These are phyloP conservation scores for Rana temporaria DNA, from an alignment of 2,113 vertebrate species.

Conservation along the genomic window DNA sequence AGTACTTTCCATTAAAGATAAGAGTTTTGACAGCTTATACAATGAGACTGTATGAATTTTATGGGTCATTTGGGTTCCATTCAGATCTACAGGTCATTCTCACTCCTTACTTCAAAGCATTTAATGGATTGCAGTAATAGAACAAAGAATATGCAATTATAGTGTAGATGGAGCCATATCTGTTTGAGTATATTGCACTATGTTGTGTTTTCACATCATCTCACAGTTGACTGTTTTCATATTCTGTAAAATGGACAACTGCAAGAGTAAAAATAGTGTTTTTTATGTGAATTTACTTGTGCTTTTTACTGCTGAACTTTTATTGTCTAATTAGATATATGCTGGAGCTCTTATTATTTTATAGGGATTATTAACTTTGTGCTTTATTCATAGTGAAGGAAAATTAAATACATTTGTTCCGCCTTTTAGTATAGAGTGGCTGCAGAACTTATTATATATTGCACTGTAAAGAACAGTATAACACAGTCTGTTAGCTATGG, in stretches of 20 bases:
- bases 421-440: no score
- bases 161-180: slow-evolving; percentile 70
- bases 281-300: not conserved
- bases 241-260: slow-evolving; percentile 9
- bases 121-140: slow-evolving; percentile 81
- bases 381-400: not conserved
- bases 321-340: no score
- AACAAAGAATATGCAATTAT: slow-evolving; percentile 73
- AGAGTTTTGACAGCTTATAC: slow-evolving; percentile 71
- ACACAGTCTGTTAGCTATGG: no score
- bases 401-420: not conserved
- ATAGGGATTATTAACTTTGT: not conserved
- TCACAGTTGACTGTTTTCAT: slow-evolving; percentile 28
- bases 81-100: slow-evolving; percentile 78
- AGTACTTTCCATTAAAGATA: slow-evolving; percentile 74
- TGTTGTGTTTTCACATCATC: slow-evolving; percentile 55
- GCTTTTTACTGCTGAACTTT: not conserved
- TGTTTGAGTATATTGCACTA: slow-evolving; percentile 66
- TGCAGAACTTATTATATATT: no score
- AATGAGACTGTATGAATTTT: slow-evolving; percentile 72
- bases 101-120: slow-evolving; percentile 79
- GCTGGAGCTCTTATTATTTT: no score
- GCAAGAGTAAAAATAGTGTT: slow-evolving; percentile 12
- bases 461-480: no score
- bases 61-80: slow-evolving; percentile 81